A percentile compares a stretch with the other conserved stretches of the same genome.
Conservation (phyloP, 35 echinoderm and acorn worm species). For the Ptychodera flava region DNA sequence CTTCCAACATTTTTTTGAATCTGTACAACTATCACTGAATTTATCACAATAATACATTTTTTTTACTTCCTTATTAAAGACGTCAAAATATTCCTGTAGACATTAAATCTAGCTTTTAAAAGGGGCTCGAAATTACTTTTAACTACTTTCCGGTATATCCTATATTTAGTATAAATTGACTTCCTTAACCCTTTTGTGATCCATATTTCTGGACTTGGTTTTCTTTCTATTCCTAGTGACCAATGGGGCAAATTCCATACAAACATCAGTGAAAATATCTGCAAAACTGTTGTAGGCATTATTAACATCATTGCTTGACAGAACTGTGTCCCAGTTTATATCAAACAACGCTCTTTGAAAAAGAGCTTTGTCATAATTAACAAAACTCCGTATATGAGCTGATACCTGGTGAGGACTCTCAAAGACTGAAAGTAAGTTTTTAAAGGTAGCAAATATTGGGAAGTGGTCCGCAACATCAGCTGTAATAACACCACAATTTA, state of each 20-base stretch:
- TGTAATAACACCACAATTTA: neutral
- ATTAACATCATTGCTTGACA: neutral
- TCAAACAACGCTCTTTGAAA: neutral
- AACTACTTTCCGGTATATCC: neutral
- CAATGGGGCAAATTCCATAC: neutral
- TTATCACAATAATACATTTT: conserved; percentile 1
- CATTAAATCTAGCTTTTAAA: neutral
- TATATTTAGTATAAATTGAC: neutral
- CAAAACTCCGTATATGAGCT: neutral
- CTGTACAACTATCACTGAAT: neutral
- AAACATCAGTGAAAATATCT: neutral
- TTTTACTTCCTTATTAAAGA: neutral
- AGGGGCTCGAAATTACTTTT: neutral
- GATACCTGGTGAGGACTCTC: neutral
- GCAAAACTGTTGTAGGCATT: neutral
- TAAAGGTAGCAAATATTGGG: neutral
- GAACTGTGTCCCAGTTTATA: neutral
- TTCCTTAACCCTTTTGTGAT: neutral
- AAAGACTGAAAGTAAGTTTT: neutral
- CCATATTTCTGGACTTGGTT: neutral
- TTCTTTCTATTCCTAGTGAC: neutral
- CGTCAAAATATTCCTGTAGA: conserved; percentile 2
- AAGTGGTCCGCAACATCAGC: conserved; percentile 2
- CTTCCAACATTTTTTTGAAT: neutral
- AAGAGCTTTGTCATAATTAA: neutral